These are phyloP conservation scores for Drosophila buzzatii DNA, from an alignment of 2,888 invertebrate species.

Conservation along the genomic window DNA sequence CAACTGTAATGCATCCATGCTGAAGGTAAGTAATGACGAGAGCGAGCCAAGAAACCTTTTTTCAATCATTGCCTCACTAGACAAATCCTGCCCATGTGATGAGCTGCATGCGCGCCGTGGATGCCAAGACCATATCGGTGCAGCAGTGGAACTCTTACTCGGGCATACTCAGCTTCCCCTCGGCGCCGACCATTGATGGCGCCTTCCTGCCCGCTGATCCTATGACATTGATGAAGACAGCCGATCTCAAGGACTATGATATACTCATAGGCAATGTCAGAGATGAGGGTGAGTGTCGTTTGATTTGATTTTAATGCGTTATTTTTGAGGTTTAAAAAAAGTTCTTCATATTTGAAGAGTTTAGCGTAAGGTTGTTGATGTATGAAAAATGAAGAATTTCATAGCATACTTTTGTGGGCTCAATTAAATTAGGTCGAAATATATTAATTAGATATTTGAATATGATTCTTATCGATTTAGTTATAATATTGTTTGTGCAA, in stretches of 20 bases:
- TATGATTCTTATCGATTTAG: too few species aligned
- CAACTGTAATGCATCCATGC: slow-evolving; percentile 92
- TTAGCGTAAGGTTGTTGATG: background rate
- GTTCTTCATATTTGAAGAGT: background rate
- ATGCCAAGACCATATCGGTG: slow-evolving; percentile 93
- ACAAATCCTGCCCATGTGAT: slow-evolving; percentile 91
- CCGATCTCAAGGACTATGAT: slow-evolving; percentile 94
- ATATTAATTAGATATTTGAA: too few species aligned
- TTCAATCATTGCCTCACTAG: slow-evolving; percentile 9
- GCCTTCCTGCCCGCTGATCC: slow-evolving; percentile 95
- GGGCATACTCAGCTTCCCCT: slow-evolving; percentile 95
- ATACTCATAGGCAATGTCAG: slow-evolving; percentile 97
- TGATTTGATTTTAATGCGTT: background rate
- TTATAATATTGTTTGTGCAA: too few species aligned
- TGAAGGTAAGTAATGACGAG: slow-evolving; percentile 86
- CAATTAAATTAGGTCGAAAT: background rate
- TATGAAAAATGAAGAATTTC: background rate
- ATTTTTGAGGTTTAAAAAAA: background rate
- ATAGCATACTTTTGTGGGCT: slow-evolving; percentile 8
- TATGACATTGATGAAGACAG: slow-evolving; percentile 92
- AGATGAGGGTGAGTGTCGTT: slow-evolving; percentile 92
- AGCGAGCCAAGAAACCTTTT: background rate
- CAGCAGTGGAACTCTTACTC: slow-evolving; percentile 97
- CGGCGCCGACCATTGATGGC: slow-evolving; percentile 96
- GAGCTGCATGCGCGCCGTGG: slow-evolving; percentile 96